phyloP scores from a whole-genome alignment of 1,140 invertebrate species.

The Procambarus virginalis region DNA sequence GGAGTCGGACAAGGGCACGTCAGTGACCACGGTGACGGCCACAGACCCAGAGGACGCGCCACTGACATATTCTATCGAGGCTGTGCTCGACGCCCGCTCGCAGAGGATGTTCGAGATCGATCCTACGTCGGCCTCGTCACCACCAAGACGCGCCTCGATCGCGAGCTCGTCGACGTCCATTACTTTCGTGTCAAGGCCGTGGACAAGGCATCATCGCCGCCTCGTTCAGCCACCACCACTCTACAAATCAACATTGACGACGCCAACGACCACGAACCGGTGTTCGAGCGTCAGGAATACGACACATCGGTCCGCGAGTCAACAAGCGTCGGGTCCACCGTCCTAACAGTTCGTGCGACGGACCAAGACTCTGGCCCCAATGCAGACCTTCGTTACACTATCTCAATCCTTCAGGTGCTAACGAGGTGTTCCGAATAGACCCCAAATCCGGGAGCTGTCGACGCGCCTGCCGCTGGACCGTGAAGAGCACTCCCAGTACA shows the following conservation, averaged over 20 bases:
- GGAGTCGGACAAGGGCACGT: conserved; percentile 87
- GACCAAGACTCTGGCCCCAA: conserved; percentile 85
- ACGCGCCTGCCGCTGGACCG: conserved; percentile 89
- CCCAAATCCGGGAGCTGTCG: conserved; percentile 87
- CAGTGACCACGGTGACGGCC: conserved; percentile 87
- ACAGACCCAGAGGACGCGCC: conserved; percentile 85
- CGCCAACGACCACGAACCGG: conserved; percentile 94
- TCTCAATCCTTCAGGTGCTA: conserved; percentile 75
- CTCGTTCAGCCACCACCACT: conserved; percentile 90
- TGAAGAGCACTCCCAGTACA: conserved; percentile 93
- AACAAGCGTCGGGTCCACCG: conserved; percentile 89
- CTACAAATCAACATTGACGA: conserved; percentile 91
- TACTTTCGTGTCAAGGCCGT: conserved; percentile 79
- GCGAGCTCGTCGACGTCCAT: conserved; percentile 87
- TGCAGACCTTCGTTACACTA: conserved; percentile 75
- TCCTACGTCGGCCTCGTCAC: conserved; percentile 84
- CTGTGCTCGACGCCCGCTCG: conserved; percentile 90
- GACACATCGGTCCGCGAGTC: conserved; percentile 89
- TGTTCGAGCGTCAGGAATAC: conserved; percentile 88
- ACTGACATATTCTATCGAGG: conserved; percentile 93
- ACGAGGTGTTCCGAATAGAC: conserved; percentile 87
- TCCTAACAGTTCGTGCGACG: conserved; percentile 91
- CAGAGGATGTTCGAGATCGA: conserved; percentile 92
- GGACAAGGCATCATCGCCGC: conserved; percentile 88
- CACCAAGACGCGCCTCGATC: conserved; percentile 87